Evolutionary conservation across 2,797 vertebrate species (phyloP).

Genomic region (Melanotaenia nigrans): DNA sequence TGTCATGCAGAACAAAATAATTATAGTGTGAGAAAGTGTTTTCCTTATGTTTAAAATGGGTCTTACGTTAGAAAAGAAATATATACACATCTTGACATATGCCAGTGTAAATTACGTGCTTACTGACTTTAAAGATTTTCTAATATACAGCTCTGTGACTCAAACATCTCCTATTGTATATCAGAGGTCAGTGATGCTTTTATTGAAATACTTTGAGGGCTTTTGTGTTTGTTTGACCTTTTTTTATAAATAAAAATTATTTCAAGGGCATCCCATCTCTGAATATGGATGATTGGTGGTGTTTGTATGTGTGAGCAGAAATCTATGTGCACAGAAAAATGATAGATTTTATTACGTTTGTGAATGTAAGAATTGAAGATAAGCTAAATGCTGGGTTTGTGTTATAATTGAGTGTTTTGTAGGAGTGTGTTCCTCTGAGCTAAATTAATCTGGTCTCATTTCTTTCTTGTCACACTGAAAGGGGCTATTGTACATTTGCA

Average conservation of each 20-base stretch:
- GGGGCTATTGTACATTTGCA: not conserved
- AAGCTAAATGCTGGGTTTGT: not conserved
- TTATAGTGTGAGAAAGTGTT: too few species aligned
- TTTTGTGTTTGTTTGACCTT: conserved; percentile 35
- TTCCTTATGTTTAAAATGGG: too few species aligned
- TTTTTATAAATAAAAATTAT: conserved; percentile 15
- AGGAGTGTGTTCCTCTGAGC: not conserved
- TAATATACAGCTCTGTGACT: conserved; percentile 22
- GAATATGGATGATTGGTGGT: conserved; percentile 12
- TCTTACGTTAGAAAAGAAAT: conserved; percentile 4
- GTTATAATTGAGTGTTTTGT: not conserved
- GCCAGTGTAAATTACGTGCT: not conserved
- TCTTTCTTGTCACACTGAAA: not conserved
- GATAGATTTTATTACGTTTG: not conserved
- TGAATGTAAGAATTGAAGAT: not conserved
- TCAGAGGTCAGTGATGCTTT: conserved; percentile 25
- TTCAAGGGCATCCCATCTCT: conserved; percentile 4
- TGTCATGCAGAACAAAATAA: conserved; percentile 21
- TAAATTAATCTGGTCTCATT: not conserved
- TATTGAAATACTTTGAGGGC: conserved; percentile 22
- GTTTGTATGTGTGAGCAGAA: not conserved
- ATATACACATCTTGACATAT: not conserved
- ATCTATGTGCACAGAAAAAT: not conserved
- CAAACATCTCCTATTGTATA: conserved; percentile 2
- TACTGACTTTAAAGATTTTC: not conserved